These are phyloP conservation scores for Hydrocynus forskahlii DNA, from an alignment of 2,797 vertebrate species.

Conservation along the genomic window DNA sequence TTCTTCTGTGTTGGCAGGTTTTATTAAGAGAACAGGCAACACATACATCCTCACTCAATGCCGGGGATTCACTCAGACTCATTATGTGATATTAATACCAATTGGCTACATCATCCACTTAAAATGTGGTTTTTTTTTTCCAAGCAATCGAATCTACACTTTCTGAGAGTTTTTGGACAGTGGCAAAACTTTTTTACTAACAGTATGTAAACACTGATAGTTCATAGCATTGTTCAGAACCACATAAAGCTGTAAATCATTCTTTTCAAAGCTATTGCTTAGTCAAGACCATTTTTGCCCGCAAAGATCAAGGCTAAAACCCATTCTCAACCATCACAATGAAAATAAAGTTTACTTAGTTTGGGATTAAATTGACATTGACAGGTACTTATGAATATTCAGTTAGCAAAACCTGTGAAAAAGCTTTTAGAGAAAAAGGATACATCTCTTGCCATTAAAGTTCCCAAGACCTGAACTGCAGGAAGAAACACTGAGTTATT, in stretches of 20 bases:
- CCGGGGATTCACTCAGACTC: slow-evolving; percentile 17
- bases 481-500: slow-evolving; percentile 12
- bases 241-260: background rate
- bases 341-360: too few species aligned
- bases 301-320: too few species aligned
- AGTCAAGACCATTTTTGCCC: background rate
- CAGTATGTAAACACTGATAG: background rate
- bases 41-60: slow-evolving; percentile 3
- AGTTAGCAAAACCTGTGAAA: too few species aligned
- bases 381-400: too few species aligned
- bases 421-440: too few species aligned
- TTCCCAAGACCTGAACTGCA: slow-evolving; percentile 5
- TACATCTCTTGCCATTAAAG: too few species aligned
- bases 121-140: background rate
- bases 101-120: background rate
- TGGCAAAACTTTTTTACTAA: background rate
- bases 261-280: background rate
- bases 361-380: too few species aligned
- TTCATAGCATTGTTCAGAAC: background rate
- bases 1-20: slow-evolving; percentile 17
- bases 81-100: background rate
- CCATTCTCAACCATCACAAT: too few species aligned
- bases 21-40: slow-evolving; percentile 18
- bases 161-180: background rate
- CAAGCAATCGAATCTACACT: background rate